phyloP scores from a whole-genome alignment of 2,113 vertebrate species.

The Alexandromys fortis region DNA sequence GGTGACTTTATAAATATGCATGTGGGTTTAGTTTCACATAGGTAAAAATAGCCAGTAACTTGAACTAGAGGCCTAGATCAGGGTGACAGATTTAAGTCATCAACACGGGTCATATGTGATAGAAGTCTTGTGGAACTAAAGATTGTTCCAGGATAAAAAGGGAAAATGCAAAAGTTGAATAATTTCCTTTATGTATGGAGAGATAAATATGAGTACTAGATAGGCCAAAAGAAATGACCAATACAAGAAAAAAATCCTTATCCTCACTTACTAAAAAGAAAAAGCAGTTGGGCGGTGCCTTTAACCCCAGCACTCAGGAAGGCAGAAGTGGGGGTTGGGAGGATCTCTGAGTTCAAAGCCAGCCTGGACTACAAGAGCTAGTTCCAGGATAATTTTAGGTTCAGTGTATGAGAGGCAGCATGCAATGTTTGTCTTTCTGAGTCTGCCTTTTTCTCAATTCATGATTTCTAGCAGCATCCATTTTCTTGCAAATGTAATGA shows the following conservation, averaged over 20 bases:
- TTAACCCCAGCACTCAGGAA: too few species aligned
- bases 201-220: constrained; percentile 5
- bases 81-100: not conserved
- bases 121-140: not conserved
- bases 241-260: constrained; percentile 22
- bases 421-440: not conserved
- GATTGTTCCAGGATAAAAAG: not conserved
- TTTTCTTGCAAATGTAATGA: not conserved
- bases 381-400: not conserved
- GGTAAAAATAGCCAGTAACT: not conserved
- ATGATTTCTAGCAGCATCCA: not conserved
- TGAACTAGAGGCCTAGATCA: not conserved
- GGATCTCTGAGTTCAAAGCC: too few species aligned
- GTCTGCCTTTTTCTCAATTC: not conserved
- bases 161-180: not conserved
- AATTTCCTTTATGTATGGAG: constrained; percentile 3
- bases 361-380: too few species aligned
- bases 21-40: not conserved
- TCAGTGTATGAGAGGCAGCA: not conserved
- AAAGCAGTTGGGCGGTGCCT: not conserved
- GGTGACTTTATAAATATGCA: not conserved
- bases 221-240: constrained; percentile 7
- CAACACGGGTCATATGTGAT: not conserved
- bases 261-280: not conserved
- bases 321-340: too few species aligned